phyloP scores from a whole-genome alignment of 2,797 vertebrate genomes.

The Dicrostonyx torquatus region DNA sequence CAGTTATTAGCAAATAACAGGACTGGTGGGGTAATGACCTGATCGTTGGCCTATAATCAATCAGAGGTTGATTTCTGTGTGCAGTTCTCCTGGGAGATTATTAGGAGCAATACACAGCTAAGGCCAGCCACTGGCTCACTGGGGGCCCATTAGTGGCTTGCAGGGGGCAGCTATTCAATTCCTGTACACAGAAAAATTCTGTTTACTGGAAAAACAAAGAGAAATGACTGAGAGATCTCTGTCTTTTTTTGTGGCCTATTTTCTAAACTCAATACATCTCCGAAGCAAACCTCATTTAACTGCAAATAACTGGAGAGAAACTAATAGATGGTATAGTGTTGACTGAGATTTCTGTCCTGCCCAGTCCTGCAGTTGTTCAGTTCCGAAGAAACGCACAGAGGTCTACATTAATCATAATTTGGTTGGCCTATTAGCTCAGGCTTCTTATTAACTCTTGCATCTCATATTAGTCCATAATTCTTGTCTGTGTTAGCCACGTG shows the following conservation, averaged over 20 bases:
- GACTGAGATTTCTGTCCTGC: too few species aligned
- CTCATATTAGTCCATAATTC: too few species aligned
- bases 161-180: background rate
- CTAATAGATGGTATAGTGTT: background rate
- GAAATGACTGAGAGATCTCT: background rate
- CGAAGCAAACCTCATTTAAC: background rate
- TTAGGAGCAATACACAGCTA: slow-evolving; percentile 20
- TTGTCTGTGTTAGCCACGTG: too few species aligned
- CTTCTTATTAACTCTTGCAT: too few species aligned
- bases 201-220: slow-evolving; percentile 43
- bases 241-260: background rate
- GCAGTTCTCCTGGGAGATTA: slow-evolving; percentile 56
- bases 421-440: too few species aligned
- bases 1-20: slow-evolving; percentile 16
- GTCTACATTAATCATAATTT: too few species aligned
- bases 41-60: slow-evolving; percentile 49
- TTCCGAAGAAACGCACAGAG: too few species aligned
- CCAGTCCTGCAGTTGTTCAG: too few species aligned
- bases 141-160: background rate
- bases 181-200: background rate
- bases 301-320: background rate
- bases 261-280: background rate
- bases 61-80: slow-evolving; percentile 29
- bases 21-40: background rate
- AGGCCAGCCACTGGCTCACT: background rate